Evolutionary conservation across 2,888 invertebrate species (phyloP).

Genomic region (Malachius bipustulatus): DNA sequence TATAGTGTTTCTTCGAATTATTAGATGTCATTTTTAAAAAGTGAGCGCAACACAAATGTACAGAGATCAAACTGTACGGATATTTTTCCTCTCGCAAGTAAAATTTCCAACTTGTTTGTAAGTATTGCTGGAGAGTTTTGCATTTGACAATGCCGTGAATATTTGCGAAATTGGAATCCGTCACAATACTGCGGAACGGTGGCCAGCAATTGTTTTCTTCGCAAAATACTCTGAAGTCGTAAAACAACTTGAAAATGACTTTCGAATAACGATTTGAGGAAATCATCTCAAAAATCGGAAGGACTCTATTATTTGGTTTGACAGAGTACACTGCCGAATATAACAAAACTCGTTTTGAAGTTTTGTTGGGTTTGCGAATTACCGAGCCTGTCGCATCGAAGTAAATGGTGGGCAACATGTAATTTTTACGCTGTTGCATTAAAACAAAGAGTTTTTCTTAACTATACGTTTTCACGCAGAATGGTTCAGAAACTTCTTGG

Average conservation of each 20-base stretch:
- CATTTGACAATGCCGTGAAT: constrained; percentile 3
- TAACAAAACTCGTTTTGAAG: background rate
- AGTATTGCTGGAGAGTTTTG: no score
- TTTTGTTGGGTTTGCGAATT: constrained; percentile 5
- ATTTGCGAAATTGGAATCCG: constrained; percentile 9
- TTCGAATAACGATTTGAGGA: background rate
- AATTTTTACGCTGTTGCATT: background rate
- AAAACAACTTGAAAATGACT: background rate
- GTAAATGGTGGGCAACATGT: constrained; percentile 3
- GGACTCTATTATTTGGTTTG: background rate
- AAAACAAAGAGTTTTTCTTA: constrained; percentile 4
- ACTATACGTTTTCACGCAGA: constrained; percentile 10
- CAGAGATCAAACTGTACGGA: no score
- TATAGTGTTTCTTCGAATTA: no score
- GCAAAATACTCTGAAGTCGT: background rate
- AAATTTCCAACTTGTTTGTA: no score
- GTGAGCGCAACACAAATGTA: no score
- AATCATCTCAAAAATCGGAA: constrained; percentile 5
- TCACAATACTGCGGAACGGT: constrained; percentile 8
- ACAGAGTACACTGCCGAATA: background rate
- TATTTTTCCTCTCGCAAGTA: no score
- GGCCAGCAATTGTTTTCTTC: constrained; percentile 10
- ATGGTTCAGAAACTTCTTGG: constrained; percentile 9
- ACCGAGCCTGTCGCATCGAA: constrained; percentile 12
- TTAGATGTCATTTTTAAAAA: no score